Percentiles rank a stretch among this genome's conserved stretches.
Conservation (phyloP, 2,113 vertebrate species). For the Tenrec ecaudatus region DNA sequence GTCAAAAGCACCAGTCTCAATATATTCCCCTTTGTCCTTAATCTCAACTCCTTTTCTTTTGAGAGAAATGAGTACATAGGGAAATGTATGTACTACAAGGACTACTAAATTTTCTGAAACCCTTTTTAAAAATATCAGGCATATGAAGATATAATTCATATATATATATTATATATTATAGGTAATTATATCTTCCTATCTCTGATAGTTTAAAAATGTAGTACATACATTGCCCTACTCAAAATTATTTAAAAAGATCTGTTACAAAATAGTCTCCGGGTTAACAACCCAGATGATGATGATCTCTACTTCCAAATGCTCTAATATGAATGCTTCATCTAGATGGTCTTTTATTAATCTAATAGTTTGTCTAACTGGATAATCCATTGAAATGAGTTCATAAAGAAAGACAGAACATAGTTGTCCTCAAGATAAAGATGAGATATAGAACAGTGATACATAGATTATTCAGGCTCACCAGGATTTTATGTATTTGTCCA, state of each 20-base stretch:
- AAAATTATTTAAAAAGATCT: neutral
- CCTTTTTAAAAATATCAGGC: neutral
- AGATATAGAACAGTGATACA: neutral
- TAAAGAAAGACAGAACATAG: neutral
- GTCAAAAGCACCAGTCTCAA: neutral
- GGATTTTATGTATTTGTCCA: neutral
- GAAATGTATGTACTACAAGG: neutral
- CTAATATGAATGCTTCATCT: neutral
- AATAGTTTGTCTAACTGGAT: neutral
- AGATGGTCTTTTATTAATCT: neutral
- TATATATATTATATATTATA: too few species aligned
- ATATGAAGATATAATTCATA: neutral
- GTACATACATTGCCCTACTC: too few species aligned
- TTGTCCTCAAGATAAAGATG: neutral
- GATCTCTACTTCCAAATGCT: neutral
- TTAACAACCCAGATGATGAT: neutral
- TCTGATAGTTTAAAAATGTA: too few species aligned
- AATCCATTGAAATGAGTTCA: neutral
- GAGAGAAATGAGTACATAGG: neutral
- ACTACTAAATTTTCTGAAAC: neutral
- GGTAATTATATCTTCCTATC: too few species aligned
- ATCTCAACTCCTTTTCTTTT: neutral
- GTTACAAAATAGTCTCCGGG: neutral
- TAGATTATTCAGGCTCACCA: neutral
- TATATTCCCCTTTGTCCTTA: neutral